Evolutionary conservation across 2,888 invertebrate species (phyloP).

Genomic region (Phasia obesa): DNA sequence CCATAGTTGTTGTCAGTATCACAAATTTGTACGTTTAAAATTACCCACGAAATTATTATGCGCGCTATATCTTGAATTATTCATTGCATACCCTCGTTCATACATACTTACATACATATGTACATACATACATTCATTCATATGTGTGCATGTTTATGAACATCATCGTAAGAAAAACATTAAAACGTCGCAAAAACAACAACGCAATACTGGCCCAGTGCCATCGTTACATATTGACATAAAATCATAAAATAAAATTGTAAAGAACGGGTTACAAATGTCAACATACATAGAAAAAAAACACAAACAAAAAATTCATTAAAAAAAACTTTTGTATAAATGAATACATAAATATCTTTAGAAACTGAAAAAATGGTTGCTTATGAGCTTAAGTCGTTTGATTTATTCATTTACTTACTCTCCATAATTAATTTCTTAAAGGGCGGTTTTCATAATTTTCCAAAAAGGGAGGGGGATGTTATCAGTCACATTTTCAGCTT

Average conservation of each 20-base stretch:
- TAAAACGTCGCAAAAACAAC: conserved; percentile 38
- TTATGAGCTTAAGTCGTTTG: no score
- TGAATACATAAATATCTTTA: not conserved
- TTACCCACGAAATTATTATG: conserved; percentile 26
- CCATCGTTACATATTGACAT: conserved; percentile 64
- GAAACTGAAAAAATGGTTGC: no score
- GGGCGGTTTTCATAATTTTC: no score
- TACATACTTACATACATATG: not conserved
- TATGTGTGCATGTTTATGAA: not conserved
- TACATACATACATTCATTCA: no score
- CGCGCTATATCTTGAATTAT: conserved; percentile 53
- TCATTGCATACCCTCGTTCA: conserved; percentile 20
- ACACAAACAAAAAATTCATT: not conserved
- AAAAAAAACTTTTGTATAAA: not conserved
- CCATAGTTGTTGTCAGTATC: not conserved
- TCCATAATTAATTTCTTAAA: no score
- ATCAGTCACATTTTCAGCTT: no score
- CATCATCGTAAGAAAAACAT: not conserved
- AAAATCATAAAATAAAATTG: conserved; percentile 58
- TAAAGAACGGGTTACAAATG: conserved; percentile 29
- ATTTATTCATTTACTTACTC: no score
- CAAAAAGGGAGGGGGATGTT: no score
- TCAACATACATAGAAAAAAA: conserved; percentile 25
- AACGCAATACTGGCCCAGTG: conserved; percentile 65
- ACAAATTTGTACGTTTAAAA: not conserved